Conservation (phyloP, 35 echinoderm and acorn worm species). For the Lytechinus pictus region DNA sequence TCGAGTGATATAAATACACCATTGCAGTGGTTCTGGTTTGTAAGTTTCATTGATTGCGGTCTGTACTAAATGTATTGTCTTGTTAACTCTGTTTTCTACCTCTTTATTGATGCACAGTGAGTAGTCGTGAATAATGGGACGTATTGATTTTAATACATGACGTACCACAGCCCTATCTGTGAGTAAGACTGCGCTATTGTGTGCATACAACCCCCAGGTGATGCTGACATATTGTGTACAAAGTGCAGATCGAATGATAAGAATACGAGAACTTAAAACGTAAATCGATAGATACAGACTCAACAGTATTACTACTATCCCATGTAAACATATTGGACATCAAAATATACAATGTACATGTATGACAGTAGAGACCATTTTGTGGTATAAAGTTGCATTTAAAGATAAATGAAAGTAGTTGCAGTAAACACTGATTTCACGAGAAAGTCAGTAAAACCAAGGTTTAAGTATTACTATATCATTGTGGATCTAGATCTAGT, state of each 20-base stretch:
- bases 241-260: neutral
- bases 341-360: neutral
- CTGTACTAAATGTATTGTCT: neutral
- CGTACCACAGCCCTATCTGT: neutral
- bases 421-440: too few species aligned
- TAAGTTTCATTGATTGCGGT: neutral
- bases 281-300: neutral
- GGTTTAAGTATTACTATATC: too few species aligned
- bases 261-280: neutral
- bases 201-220: neutral
- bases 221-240: neutral
- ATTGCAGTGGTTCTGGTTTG: neutral
- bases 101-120: neutral
- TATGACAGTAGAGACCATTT: too few species aligned
- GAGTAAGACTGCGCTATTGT: neutral
- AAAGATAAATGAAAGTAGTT: too few species aligned
- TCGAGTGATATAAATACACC: neutral
- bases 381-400: too few species aligned
- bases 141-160: constrained; percentile 1
- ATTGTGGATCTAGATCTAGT: too few species aligned
- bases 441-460: too few species aligned
- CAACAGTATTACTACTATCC: neutral
- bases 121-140: neutral
- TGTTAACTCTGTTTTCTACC: neutral
- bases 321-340: neutral